Conservation (phyloP, 2,113 vertebrate genomes). For the Cynoglossus semilaevis region DNA sequence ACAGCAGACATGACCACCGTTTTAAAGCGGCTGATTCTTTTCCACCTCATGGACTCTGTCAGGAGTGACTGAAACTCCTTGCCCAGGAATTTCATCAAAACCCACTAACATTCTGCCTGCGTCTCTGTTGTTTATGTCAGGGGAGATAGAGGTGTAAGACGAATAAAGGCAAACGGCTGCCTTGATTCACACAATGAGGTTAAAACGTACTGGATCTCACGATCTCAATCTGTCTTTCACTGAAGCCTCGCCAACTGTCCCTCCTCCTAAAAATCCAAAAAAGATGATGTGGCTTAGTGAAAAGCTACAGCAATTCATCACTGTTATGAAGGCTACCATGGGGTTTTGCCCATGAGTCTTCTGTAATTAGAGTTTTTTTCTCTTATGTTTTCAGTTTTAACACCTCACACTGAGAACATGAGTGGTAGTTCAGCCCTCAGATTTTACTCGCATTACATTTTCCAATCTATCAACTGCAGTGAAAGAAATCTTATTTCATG, state of each 20-base stretch:
- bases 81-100: constrained; percentile 21
- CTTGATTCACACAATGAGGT: constrained; percentile 14
- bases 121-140: constrained; percentile 16
- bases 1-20: background rate
- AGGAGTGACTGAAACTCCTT: constrained; percentile 12
- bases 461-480: background rate
- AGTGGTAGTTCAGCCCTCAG: constrained; percentile 9
- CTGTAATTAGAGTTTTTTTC: constrained; percentile 59
- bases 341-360: constrained; percentile 60
- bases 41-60: background rate
- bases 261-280: constrained; percentile 23
- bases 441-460: constrained; percentile 28
- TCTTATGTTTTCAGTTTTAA: constrained; percentile 35
- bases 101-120: constrained; percentile 4
- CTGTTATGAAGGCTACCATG: constrained; percentile 66
- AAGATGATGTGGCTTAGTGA: constrained; percentile 42
- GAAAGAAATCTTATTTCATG: background rate
- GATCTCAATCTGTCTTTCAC: constrained; percentile 31
- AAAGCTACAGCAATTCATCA: constrained; percentile 60
- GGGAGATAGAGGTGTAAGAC: constrained; percentile 12
- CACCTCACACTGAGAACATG: constrained; percentile 27
- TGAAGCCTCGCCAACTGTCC: constrained; percentile 18
- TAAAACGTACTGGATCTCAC: constrained; percentile 17
- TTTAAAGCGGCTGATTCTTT: constrained; percentile 8
- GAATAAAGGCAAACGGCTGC: constrained; percentile 7